Evolutionary conservation across 2,888 invertebrate species (phyloP), one percentile per base, ranked within the genome.

Genomic region (Sesia apiformis): DNA sequence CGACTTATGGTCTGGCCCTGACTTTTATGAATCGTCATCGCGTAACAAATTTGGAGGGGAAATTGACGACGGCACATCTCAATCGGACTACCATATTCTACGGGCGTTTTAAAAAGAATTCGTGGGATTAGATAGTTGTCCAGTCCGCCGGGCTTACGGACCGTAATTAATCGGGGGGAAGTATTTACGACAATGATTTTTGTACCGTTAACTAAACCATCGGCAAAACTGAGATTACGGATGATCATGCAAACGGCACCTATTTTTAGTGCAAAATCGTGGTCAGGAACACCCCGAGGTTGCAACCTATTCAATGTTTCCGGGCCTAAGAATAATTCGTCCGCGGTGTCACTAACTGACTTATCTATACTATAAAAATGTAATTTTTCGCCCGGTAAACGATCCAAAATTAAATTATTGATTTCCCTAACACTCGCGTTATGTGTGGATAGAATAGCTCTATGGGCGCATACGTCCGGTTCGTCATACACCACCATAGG

Each of bases 11-110:
- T 58, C 43, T 58, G 58, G 39, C 58, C 58, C 38, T 56, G 58
- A 40, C 56, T 54, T 53, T 57, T 59, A 39, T 59, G 59, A 49
- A 57, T 55, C 3, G 59, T 57, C 59, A 59, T 59, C 1, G 57
- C 57, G 52, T 59, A 57, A 50, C 54, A 51, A 49, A 52, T 49
- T 49, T 55, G 56, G 39, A 59, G 53, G 2, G 57, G 57, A 40
- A 59, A 59, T 41, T 59, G 59, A 7, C 53, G 52, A 49, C 59
- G 53, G 40, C 42, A 38, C 59, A 59, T 56, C 7, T 56, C 53
- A 4, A 56, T 40, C 3, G 43, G 43, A 4, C n/a, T 43, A 2
- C 43, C 43, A 4, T n/a, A 3, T 1, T 6, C n/a, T 43, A 43
- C n/a, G 4, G 43, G n/a, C 4, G 43, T 43, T 3, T 43, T 43